phyloP scores from a whole-genome alignment of 1,140 invertebrate species.

The Condylostylus longicornis region DNA sequence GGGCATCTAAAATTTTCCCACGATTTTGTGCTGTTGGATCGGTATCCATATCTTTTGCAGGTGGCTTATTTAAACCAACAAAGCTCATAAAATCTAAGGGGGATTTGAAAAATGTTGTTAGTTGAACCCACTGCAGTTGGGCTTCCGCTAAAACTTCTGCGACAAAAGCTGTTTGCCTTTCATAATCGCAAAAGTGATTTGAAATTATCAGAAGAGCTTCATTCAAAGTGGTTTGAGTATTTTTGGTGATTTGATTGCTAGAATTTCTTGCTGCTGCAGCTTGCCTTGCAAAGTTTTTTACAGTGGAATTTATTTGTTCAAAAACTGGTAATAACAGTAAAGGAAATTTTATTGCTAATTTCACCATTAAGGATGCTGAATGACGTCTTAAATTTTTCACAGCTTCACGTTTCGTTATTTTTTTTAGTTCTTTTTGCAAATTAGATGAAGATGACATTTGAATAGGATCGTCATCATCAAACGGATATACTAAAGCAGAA shows the following conservation, averaged over 20 bases:
- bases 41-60: constrained; percentile 34
- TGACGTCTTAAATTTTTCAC: constrained; percentile 76
- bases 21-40: constrained; percentile 32
- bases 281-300: constrained; percentile 46
- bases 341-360: constrained; percentile 75
- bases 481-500: constrained; percentile 57
- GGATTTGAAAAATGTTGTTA: constrained; percentile 44
- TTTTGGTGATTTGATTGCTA: constrained; percentile 56
- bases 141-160: constrained; percentile 57
- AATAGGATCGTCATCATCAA: constrained; percentile 40
- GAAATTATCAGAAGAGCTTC: constrained; percentile 67
- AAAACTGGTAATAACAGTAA: constrained; percentile 71
- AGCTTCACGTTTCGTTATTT: constrained; percentile 36
- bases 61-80: constrained; percentile 56
- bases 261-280: too few relatives aligned
- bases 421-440: constrained; percentile 5
- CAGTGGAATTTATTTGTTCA: constrained; percentile 61
- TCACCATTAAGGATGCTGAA: constrained; percentile 76
- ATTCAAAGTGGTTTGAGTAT: constrained; percentile 67
- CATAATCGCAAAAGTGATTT: constrained; percentile 80
- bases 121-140: constrained; percentile 42
- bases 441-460: constrained; percentile 17
- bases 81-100: constrained; percentile 57
- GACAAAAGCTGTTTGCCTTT: constrained; percentile 66
- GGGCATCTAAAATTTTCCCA: constrained; percentile 43